Evolutionary conservation across 2,888 invertebrate species (phyloP).

Genomic region (Buathra laborator): DNA sequence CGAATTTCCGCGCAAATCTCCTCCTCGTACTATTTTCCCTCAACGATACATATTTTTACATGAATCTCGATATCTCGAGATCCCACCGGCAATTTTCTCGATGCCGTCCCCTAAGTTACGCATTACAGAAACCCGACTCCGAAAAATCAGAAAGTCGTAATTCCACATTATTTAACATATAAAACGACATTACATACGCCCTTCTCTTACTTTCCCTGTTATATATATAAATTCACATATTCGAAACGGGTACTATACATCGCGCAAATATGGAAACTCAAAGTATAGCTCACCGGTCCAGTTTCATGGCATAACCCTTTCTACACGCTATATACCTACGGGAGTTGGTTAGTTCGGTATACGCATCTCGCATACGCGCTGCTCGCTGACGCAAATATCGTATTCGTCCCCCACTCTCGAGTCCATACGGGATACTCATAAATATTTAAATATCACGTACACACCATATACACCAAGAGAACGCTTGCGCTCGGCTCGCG

Average conservation of each 20-base stretch:
- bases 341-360: conserved; percentile 1
- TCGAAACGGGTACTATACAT: background rate
- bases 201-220: too few species aligned
- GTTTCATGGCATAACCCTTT: conserved; percentile 43
- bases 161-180: too few species aligned
- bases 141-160: too few species aligned
- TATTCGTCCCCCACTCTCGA: conserved; percentile 50
- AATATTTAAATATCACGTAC: conserved; percentile 66
- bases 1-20: background rate
- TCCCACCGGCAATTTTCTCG: background rate
- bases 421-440: conserved; percentile 54
- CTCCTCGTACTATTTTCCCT: background rate
- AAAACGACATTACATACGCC: too few species aligned
- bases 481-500: conserved; percentile 51
- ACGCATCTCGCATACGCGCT: conserved; percentile 37
- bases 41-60: background rate
- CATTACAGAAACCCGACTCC: too few species aligned
- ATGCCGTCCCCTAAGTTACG: too few species aligned
- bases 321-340: conserved; percentile 11
- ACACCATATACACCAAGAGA: conserved; percentile 13
- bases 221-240: background rate
- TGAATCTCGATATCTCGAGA: background rate
- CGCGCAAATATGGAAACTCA: conserved; percentile 3
- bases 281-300: background rate
- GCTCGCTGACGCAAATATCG: conserved; percentile 50